Base-by-base conservation (phyloP, 1,140 invertebrate genomes). In the Drosophila yakuba region DNA sequence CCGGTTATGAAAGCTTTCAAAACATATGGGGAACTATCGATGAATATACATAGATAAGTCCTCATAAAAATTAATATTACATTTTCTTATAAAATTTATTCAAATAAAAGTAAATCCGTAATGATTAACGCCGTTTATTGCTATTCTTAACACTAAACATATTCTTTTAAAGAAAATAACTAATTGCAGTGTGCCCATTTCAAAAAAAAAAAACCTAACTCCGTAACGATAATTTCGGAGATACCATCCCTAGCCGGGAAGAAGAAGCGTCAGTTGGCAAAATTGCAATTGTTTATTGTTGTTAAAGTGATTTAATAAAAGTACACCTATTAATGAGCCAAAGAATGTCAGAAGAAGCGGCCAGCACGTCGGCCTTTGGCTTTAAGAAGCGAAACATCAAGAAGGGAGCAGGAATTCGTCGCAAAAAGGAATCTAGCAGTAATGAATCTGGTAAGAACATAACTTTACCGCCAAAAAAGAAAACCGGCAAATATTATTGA, bases 381-480 rank as follows among this genome's bases (percentile, higher is more conserved):
- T 92, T 92, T 15, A 91, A 91, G 14, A 92, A 92, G 75, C 76
- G 91, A 0, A 91, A 81, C 38, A 78, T 92, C 0, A 89, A 88
- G 1, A 90, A 60, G 47, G 82, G 67, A n/a, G 72, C 82, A 1
- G 75, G 51, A 12, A 75, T 86, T 57, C 80, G 90, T 5, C 68
- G 73, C 4, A 91, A 91, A 28, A 86, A 76, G 48, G 47, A 88
- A 58, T 88, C 66, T 23, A 86, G 82, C 50, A 80, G 78, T 17
- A 79, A 72, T 3, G 78, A 88, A 8, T 91, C 90, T 28, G 85
- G 90, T 91, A 39, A 50, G 54, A 4, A 28, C 1, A 4, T 14
- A 15, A 20, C 10, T 38, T 67, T 58, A 52, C 74, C 82, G 74
- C 74, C 47, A 60, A 63, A 50, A 54, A 3, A 4, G 8, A 12